phyloP scores from a whole-genome alignment of 37 sponge, comb jelly and placozoan species.

The Halisarca cf. caerulea region DNA sequence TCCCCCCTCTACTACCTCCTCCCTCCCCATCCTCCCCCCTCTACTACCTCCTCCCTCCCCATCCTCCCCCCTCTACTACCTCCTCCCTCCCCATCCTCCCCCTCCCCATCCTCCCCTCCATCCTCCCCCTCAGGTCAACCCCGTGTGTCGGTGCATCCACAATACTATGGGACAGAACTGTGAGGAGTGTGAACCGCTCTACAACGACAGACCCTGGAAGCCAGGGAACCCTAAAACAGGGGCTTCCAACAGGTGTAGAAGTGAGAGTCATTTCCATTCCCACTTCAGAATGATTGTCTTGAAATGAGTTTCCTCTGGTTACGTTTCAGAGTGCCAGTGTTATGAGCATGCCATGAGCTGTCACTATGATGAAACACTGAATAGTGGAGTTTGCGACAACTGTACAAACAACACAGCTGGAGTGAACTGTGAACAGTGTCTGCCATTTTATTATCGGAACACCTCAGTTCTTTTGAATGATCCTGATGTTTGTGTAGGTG shows the following conservation, averaged over 20 bases:
- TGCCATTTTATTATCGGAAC: slow-evolving; percentile 27
- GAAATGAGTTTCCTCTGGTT: background rate
- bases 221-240: background rate
- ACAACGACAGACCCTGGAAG: slow-evolving; percentile 49
- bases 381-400: slow-evolving; percentile 61
- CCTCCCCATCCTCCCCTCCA: background rate
- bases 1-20: no score
- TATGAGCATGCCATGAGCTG: slow-evolving; percentile 22
- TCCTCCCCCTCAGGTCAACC: background rate
- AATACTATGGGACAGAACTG: slow-evolving; percentile 45
- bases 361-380: slow-evolving; percentile 45
- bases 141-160: slow-evolving; percentile 20
- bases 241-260: background rate
- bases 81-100: no score
- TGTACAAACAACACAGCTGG: slow-evolving; percentile 56
- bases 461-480: slow-evolving; percentile 22
- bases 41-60: no score
- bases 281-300: background rate
- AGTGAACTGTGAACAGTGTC: slow-evolving; percentile 40
- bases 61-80: no score
- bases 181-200: slow-evolving; percentile 32
- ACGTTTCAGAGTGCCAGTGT: background rate
- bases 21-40: no score
- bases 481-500: slow-evolving; percentile 33
- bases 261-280: slow-evolving; percentile 9